Base-by-base conservation (phyloP, 1,140 invertebrate genomes). In the Trichogramma pretiosum region DNA sequence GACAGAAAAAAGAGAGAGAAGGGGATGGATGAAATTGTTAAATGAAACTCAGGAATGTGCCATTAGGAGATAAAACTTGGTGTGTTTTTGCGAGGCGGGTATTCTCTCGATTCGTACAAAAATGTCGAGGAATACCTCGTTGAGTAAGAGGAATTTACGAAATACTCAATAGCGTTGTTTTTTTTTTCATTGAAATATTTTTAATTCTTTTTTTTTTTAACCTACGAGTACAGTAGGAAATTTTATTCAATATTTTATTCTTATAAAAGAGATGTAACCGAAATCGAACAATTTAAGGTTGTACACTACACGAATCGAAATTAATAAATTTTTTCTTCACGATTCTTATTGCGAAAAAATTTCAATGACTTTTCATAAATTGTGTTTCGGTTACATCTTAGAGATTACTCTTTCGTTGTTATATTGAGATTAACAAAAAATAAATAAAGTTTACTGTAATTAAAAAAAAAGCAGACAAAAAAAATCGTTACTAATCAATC, bases 11-110 rank as follows among this genome's bases (percentile, higher is more conserved):
- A n/a, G n/a, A n/a, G n/a, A n/a, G n/a, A n/a, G n/a, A n/a, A n/a
- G n/a, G n/a, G n/a, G n/a, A n/a, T 22, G 33, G 23, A 14, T 5
- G 17, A 30, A 41, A 41, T n/a, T 14, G 16, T 28, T n/a, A 32
- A 37, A 43, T 22, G 35, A 14, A 41, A 45, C 30, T n/a, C 48
- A 45, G 48, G 42, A 46, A 50, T 40, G 48, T 50, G 48, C 48
- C 48, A 50, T 50, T 50, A 17, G 42, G 8, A 14, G 37, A 46
- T n/a, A n/a, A n/a, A n/a, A n/a, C n/a, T n/a, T n/a, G n/a, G n/a
- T n/a, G n/a, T n/a, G 26, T 39, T 44, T 50, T 50, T 23, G 22
- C 14, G 33, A 24, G 41, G 45, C n/a, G 33, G 46, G 35, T 50
- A n/a, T n/a, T n/a, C n/a, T n/a, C n/a, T n/a, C n/a, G n/a, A n/a